These are phyloP conservation scores for Ormyrus pomaceus DNA, from an alignment of 2,888 invertebrate species.

Conservation along the genomic window DNA sequence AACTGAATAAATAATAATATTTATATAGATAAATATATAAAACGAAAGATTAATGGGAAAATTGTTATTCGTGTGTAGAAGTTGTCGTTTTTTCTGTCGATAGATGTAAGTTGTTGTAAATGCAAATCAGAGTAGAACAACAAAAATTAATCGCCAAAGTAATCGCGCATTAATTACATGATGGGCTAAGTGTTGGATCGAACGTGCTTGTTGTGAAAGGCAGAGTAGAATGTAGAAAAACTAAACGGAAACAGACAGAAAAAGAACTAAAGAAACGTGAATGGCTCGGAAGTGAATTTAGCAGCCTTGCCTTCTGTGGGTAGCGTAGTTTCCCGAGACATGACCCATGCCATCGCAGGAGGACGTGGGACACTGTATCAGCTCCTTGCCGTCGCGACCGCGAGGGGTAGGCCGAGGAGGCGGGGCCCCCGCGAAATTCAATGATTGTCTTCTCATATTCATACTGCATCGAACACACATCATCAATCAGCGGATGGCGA, in stretches of 20 bases:
- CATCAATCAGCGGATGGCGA: constrained; percentile 47
- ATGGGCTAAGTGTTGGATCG: not conserved
- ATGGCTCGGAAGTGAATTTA: constrained; percentile 64
- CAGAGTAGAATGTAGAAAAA: constrained; percentile 45
- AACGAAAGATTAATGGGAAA: not conserved
- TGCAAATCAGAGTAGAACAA: no score
- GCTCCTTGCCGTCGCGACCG: constrained; percentile 84
- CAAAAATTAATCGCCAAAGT: no score
- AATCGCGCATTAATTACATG: no score
- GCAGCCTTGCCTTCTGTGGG: constrained; percentile 89
- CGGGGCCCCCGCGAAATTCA: constrained; percentile 67
- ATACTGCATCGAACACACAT: constrained; percentile 66
- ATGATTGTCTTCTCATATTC: constrained; percentile 72
- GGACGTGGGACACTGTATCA: constrained; percentile 87
- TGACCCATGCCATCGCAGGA: constrained; percentile 92
- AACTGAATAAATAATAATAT: constrained; percentile 29
- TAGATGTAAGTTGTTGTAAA: no score
- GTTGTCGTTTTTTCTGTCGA: no score
- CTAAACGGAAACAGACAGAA: constrained; percentile 5
- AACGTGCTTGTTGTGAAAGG: constrained; percentile 11
- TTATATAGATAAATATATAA: constrained; percentile 17
- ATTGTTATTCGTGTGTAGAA: no score
- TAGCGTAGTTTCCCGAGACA: constrained; percentile 92
- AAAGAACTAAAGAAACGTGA: constrained; percentile 46
- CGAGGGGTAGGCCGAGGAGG: constrained; percentile 72